Percentiles rank a stretch among this genome's conserved stretches.
phyloP scores from a whole-genome alignment of 2,888 invertebrate species.

The Deroplatys truncata region DNA sequence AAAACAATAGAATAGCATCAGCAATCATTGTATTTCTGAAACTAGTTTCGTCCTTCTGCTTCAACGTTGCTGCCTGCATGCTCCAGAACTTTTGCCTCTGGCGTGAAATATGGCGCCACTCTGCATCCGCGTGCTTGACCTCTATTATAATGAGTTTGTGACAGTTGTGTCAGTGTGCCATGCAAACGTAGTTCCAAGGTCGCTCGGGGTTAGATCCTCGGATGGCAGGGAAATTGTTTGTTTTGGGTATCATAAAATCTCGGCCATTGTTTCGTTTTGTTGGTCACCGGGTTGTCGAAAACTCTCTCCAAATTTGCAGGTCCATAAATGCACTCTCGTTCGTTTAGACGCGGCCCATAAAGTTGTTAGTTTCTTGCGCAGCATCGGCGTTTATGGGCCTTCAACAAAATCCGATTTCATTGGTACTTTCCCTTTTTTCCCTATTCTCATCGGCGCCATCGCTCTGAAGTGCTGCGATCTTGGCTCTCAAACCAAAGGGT shows the following conservation, averaged over 20 bases:
- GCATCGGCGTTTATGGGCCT: not conserved
- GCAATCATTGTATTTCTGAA: too few species aligned
- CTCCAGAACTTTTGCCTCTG: not conserved
- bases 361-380: not conserved
- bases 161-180: not conserved
- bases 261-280: not conserved
- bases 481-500: too few species aligned
- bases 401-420: not conserved
- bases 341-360: not conserved
- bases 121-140: not conserved
- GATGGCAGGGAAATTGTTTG: not conserved
- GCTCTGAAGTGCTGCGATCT: too few species aligned
- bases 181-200: not conserved
- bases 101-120: not conserved
- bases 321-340: not conserved
- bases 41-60: too few species aligned
- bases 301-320: not conserved
- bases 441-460: too few species aligned
- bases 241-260: not conserved
- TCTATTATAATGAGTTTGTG: not conserved
- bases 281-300: not conserved
- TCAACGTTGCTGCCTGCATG: not conserved
- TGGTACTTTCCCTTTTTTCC: too few species aligned
- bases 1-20: too few species aligned
- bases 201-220: not conserved